These are phyloP conservation scores for Pycnonotus jocosus DNA, from an alignment of 2,113 vertebrate genomes.

Conservation along the genomic window DNA sequence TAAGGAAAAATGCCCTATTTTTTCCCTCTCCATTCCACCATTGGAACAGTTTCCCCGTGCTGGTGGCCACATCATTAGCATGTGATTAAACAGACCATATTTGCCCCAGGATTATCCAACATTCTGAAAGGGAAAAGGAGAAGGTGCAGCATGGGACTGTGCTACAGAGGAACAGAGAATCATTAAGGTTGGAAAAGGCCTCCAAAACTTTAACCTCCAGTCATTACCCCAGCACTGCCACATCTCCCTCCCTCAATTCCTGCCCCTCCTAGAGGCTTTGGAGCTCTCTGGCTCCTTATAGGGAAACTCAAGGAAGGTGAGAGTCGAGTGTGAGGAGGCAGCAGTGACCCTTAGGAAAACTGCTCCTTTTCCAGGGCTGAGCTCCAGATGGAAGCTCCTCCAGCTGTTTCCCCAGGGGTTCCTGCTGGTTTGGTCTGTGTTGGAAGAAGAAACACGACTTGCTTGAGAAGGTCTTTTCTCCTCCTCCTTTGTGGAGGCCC, in stretches of 20 bases:
- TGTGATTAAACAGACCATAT: neutral
- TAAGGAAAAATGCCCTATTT: neutral
- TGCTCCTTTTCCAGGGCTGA: neutral
- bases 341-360: neutral
- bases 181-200: neutral
- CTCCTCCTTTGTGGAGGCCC: neutral
- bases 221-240: neutral
- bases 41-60: neutral
- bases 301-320: neutral
- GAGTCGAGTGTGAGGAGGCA: neutral
- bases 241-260: neutral
- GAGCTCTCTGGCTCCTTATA: neutral
- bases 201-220: neutral
- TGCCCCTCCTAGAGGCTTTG: neutral
- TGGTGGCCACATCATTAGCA: neutral
- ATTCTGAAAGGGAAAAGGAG: neutral
- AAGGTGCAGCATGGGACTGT: rapidly evolving
- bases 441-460: neutral
- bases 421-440: neutral
- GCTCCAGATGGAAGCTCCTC: neutral
- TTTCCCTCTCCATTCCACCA: neutral
- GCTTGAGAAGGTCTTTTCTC: neutral
- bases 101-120: neutral
- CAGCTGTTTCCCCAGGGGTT: neutral
- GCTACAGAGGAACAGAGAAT: neutral